Percentiles rank a stretch among this genome's conserved stretches.
phyloP scores from a whole-genome alignment of 2,888 invertebrate genomes.

The Beris chalybata region DNA sequence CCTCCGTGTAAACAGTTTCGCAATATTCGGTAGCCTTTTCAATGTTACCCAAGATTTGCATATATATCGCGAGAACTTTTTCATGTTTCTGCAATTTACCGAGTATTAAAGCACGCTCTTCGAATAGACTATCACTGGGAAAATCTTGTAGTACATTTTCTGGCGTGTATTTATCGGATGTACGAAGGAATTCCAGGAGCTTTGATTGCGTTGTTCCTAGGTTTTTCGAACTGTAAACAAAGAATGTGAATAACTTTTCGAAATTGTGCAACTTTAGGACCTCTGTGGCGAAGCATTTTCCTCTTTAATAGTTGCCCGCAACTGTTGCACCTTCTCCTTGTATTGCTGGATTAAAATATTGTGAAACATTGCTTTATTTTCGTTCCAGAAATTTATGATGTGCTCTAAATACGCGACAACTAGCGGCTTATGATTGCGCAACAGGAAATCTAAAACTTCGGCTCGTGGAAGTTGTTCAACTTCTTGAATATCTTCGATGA shows the following conservation, averaged over 20 bases:
- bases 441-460: slow-evolving; percentile 83
- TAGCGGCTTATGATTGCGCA: slow-evolving; percentile 76
- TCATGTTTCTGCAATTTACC: slow-evolving; percentile 89
- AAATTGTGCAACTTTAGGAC: neutral
- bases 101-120: slow-evolving; percentile 92
- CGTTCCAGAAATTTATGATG: slow-evolving; percentile 87
- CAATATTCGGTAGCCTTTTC: slow-evolving; percentile 85
- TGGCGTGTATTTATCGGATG: slow-evolving; percentile 79
- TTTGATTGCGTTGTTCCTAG: slow-evolving; percentile 58
- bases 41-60: slow-evolving; percentile 83
- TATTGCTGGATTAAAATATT: slow-evolving; percentile 90
- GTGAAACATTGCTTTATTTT: slow-evolving; percentile 82
- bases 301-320: slow-evolving; percentile 43
- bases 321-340: slow-evolving; percentile 67
- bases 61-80: slow-evolving; percentile 89
- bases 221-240: slow-evolving; percentile 23
- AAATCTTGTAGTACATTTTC: slow-evolving; percentile 86
- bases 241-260: neutral
- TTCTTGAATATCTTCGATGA: slow-evolving; percentile 85
- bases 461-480: slow-evolving; percentile 88
- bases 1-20: slow-evolving; percentile 65
- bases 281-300: slow-evolving; percentile 12
- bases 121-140: slow-evolving; percentile 80
- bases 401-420: slow-evolving; percentile 95
- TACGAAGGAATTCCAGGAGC: slow-evolving; percentile 77